A percentile compares a stretch with the other conserved stretches of the same genome.
These are phyloP conservation scores for Chiridota heheva DNA, from an alignment of 35 echinoderm and acorn worm species.

Conservation along the genomic window DNA sequence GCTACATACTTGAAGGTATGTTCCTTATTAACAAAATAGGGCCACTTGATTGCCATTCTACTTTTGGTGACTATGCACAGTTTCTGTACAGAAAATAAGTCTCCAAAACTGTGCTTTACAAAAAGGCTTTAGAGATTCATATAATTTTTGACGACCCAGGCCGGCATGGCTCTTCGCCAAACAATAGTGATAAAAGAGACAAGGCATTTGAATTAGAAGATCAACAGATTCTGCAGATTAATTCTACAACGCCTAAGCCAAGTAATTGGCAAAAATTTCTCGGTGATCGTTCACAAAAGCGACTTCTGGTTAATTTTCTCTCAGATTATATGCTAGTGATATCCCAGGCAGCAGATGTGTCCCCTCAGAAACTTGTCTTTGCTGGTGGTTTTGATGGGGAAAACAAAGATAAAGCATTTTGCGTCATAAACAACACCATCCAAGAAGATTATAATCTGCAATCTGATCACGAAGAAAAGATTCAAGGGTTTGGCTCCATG, in stretches of 20 bases:
- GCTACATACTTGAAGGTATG: constrained; percentile 31
- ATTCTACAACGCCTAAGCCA: background rate
- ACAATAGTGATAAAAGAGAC: constrained; percentile 31
- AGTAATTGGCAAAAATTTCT: constrained; percentile 20
- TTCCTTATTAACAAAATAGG: constrained; percentile 16
- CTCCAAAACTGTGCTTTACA: background rate
- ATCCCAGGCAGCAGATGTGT: background rate
- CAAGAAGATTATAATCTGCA: too few relatives aligned
- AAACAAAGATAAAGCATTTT: too few relatives aligned
- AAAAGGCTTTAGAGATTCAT: constrained; percentile 24
- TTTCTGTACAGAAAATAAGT: constrained; percentile 22
- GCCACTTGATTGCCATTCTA: background rate
- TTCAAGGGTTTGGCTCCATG: too few relatives aligned
- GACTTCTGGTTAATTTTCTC: constrained; percentile 21
- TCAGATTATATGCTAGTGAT: background rate
- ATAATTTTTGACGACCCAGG: constrained; percentile 46
- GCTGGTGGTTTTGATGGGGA: too few relatives aligned
- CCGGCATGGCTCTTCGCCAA: constrained; percentile 22
- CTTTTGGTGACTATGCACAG: constrained; percentile 6
- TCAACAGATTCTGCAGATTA: background rate
- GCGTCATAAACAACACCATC: too few relatives aligned
- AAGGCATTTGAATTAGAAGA: background rate
- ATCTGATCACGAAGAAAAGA: too few relatives aligned
- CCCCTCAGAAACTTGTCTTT: background rate
- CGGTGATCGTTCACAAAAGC: background rate